These are phyloP conservation scores for Digitonthophagus gazella DNA, from an alignment of 2,888 invertebrate genomes.

Conservation along the genomic window DNA sequence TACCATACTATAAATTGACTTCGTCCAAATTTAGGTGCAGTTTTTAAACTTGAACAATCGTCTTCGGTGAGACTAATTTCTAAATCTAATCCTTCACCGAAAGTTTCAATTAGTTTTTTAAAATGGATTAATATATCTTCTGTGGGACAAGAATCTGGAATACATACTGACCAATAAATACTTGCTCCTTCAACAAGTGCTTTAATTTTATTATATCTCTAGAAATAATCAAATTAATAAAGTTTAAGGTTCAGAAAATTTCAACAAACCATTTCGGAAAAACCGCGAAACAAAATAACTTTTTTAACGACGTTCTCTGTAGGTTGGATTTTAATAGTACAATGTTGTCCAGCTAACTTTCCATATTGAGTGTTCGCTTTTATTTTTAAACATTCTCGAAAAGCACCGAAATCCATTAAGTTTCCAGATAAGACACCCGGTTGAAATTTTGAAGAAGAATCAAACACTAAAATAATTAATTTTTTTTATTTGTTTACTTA, in stretches of 20 bases:
- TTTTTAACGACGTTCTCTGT: constrained; percentile 33
- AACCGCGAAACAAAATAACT: constrained; percentile 38
- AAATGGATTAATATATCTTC: constrained; percentile 44
- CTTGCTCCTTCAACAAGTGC: constrained; percentile 35
- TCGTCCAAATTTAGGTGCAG: constrained; percentile 35
- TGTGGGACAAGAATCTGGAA: constrained; percentile 49
- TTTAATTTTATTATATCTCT: constrained; percentile 39
- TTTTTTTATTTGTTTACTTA: background rate
- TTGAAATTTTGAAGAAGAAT: constrained; percentile 53
- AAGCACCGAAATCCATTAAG: constrained; percentile 50
- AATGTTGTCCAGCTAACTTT: constrained; percentile 49
- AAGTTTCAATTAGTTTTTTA: constrained; percentile 37
- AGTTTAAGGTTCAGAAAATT: too few relatives aligned
- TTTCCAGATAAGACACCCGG: constrained; percentile 51
- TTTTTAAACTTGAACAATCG: constrained; percentile 39
- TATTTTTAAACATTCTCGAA: constrained; percentile 48
- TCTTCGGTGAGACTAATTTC: constrained; percentile 38
- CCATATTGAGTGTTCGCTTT: constrained; percentile 34
- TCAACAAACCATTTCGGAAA: constrained; percentile 35
- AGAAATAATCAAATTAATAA: too few relatives aligned
- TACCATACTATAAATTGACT: constrained; percentile 41
- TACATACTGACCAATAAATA: constrained; percentile 47
- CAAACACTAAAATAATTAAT: constrained; percentile 48
- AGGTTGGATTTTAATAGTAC: constrained; percentile 43
- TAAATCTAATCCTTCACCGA: constrained; percentile 42